Base-by-base conservation (phyloP, 2,888 invertebrate species). In the Autographa gamma region DNA sequence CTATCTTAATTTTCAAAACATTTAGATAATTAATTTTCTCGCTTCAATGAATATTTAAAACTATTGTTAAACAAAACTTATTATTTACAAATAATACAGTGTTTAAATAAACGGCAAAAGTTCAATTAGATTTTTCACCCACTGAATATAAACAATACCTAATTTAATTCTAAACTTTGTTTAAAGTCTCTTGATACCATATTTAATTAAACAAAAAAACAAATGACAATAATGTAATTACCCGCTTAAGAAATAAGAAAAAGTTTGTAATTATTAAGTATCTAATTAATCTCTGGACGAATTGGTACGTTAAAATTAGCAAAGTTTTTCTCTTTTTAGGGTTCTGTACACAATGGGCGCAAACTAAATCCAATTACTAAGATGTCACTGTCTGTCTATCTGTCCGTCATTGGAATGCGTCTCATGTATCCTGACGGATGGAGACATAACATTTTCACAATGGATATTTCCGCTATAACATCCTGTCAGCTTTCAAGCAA, bases 211-310 rank as follows among this genome's bases (percentile, higher is more conserved):
- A 67, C 34, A 76, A 67, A 48, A 34, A 54, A 76, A 59, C 67
- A 66, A 71, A 72, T 70, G 62, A 64, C 68, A 69, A 73, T 74
- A 67, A 76, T 59, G 31, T 61, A 74, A 72, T 70, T 74, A 80
- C 34, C 60, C 6, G 16, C 14, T 32, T 59, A 16, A 48, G 72
- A 62, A 77, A 60, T 59, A 73, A 72, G 54, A 64, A 63, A 68
- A 71, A 71, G 65, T 73, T 66, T 68, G 13, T 60, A 62, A 68
- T 75, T 63, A 72, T 66, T 69, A 83, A 76, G 60, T 69, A 32
- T 48, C 67, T 71, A 64, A 73, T 76, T 79, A 76, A 38, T 71
- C 56, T 65, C 18, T 19, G 5, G 38, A 48, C 56, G 38, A 70
- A 66, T 73, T 65, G 64, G 63, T 66, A 72, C 60, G 63, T 70